phyloP scores from a whole-genome alignment of 2,888 invertebrate genomes.

The Cryptosula pallasiana region DNA sequence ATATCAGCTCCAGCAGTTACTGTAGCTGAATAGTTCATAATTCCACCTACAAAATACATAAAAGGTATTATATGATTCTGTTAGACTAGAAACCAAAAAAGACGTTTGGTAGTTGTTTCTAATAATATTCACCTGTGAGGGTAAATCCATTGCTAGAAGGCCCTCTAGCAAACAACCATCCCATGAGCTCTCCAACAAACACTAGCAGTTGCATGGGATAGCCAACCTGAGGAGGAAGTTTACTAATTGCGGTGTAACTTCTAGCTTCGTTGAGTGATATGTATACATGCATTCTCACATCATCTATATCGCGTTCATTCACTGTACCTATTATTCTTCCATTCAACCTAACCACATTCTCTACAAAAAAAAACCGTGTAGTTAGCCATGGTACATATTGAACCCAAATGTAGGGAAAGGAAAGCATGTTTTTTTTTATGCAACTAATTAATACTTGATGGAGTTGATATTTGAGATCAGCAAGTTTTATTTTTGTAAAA shows the following conservation, averaged over 20 bases:
- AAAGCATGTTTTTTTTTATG: no score
- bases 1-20: slow-evolving; percentile 60
- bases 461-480: no score
- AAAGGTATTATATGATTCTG: no score
- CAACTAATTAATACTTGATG: no score
- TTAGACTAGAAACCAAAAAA: no score
- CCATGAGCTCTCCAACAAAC: slow-evolving; percentile 76
- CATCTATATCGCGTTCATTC: slow-evolving; percentile 69
- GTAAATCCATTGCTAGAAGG: slow-evolving; percentile 82
- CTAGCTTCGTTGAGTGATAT: slow-evolving; percentile 64
- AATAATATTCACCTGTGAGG: slow-evolving; percentile 56
- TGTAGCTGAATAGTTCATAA: slow-evolving; percentile 78
- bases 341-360: slow-evolving; percentile 76
- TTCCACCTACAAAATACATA: slow-evolving; percentile 66
- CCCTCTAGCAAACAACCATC: slow-evolving; percentile 86
- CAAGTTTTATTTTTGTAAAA: no score
- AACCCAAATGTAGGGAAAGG: no score
- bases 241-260: slow-evolving; percentile 77
- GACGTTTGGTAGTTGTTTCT: no score
- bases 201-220: slow-evolving; percentile 75
- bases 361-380: slow-evolving; percentile 58
- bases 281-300: slow-evolving; percentile 83
- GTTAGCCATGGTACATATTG: no score
- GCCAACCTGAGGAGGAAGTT: slow-evolving; percentile 70
- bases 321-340: slow-evolving; percentile 80